Evolutionary conservation across 2,797 vertebrate species (phyloP), one percentile per base, ranked within the genome.

Genomic region (Pangasius macronema): DNA sequence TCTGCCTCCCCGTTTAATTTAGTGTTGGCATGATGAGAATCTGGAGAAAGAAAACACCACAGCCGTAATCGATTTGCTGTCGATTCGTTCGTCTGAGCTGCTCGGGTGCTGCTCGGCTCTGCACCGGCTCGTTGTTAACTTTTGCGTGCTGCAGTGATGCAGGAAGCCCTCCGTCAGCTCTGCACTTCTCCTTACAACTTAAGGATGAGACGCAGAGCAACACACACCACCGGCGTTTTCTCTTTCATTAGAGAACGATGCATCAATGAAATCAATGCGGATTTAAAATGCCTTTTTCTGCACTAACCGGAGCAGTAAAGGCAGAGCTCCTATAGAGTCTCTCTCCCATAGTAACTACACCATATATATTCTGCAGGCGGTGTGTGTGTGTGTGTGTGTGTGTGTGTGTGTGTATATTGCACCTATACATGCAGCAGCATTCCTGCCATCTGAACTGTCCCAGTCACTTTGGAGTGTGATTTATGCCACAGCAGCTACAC

Each of bases 381-480:
- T 94, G 7, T 33, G 77, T 27, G 77, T 8, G 33, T 59, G 55
- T 24, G 36, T 61, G 80, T 27, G 77, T 30, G 36, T 46, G 36
- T 30, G 80, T 59, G 79, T 42, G 16, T 16, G 57, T 61, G 57
- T 42, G 51, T 33, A 95, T 95, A 95, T 92, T 89, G 92, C 87
- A 87, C 92, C 95, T 93, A 92, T 93, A 93, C 91, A 87, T 91
- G 93, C 92, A 90, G 94, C 91, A 87, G 93, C 94, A 91, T 94
- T 94, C 93, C 93, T 93, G 91, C 93, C 91, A 91, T 94, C 91
- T 90, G 91, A 30, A 92, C 93, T 94, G 94, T 95, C 95, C 91
- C 88, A 94, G 93, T 96, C 95, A 95, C 94, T 95, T 95, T 94
- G 93, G 93, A 85, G 67, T 89, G 91, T 94, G 95, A 96, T 96